Base-by-base conservation (phyloP, 2,113 vertebrate species). In the Ceuthmochares aereus region DNA sequence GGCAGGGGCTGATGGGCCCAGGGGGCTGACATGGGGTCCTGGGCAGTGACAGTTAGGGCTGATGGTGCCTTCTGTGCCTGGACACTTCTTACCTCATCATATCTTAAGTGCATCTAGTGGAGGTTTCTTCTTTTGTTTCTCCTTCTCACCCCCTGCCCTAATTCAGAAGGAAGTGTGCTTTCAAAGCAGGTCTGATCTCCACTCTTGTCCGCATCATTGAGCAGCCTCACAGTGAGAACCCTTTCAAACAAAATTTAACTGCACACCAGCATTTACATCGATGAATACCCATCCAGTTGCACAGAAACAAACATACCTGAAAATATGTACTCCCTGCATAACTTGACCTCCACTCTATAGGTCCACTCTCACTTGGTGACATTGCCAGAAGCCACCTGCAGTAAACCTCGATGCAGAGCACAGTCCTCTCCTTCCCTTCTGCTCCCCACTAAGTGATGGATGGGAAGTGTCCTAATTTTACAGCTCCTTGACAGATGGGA, bases 401-500 rank as follows among this genome's bases (percentile, higher is more conserved):
- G 43, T 32, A 94, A 84, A 60, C 11, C 15, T 68, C 52, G 42
- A 25, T 3, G 32, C 37, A 69, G 58, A 72, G 32, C 30, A 52
- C 19, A 85, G 23, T 29, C 14, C 21, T 59, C 42, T 54, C 52
- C 16, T 23, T 79, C 76, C 34, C 25, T 47, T 91, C 82, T 59
- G 70, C 17, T 32, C 55, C 29, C 14, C 32, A 56, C 84, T 67
- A 75, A 82, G 20, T 2, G 0, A 82, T 76, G 87, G 62, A 80
- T 64, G 30, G 37, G n/a, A 69, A 9, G 25, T 72, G 67, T 55
- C 85, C 77, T 95, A 90, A 64, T 95, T 97, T 60, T 93, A 25
- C 59, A 79, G 64, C 70, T 92, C 76, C 56, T 52, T 93, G 83
- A 89, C 62, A 93, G 75, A 84, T 55, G 55, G 93, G 63, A 91